Evolutionary conservation across 1,140 invertebrate genomes (phyloP).

Genomic region (Drosophila pandora): DNA sequence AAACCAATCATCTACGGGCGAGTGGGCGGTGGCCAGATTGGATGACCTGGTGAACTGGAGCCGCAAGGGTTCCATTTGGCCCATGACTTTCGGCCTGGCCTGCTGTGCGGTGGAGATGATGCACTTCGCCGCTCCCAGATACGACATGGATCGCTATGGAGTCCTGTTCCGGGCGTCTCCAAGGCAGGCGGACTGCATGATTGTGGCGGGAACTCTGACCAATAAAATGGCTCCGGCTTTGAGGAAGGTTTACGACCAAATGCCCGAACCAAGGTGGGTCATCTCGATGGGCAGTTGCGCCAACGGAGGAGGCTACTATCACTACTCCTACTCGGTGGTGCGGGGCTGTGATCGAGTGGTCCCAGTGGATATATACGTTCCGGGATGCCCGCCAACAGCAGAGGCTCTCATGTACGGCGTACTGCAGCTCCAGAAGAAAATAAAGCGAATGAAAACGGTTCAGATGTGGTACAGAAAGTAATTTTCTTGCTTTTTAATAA

Average conservation of each 20-base stretch:
- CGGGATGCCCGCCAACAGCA: conserved; percentile 98
- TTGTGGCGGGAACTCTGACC: conserved; percentile 98
- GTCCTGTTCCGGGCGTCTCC: conserved; percentile 98
- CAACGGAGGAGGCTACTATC: conserved; percentile 99
- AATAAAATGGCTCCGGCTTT: conserved; percentile 99
- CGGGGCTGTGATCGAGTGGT: conserved; percentile 98
- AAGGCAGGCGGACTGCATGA: conserved; percentile 96
- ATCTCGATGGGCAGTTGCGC: conserved; percentile 99
- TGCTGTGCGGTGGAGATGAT: conserved; percentile 99
- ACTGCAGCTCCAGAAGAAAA: conserved; percentile 97
- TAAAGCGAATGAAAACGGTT: conserved; percentile 77
- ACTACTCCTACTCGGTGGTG: conserved; percentile 99
- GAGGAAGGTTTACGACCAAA: conserved; percentile 96
- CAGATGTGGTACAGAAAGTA: conserved; percentile 1
- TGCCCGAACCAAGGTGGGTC: conserved; percentile 97
- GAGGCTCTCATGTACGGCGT: conserved; percentile 98
- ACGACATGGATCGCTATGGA: conserved; percentile 97
- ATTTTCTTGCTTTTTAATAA: background rate
- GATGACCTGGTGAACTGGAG: conserved; percentile 98
- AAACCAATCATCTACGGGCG: conserved; percentile 85
- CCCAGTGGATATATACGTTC: conserved; percentile 99
- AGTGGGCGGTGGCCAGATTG: conserved; percentile 90
- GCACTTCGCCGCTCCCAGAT: conserved; percentile 98
- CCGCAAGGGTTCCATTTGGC: conserved; percentile 96
- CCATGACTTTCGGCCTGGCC: conserved; percentile 97